A percentile compares a stretch with the other conserved stretches of the same genome.
These are phyloP conservation scores for Spisula solida DNA, from an alignment of 2,888 invertebrate genomes.

Conservation along the genomic window DNA sequence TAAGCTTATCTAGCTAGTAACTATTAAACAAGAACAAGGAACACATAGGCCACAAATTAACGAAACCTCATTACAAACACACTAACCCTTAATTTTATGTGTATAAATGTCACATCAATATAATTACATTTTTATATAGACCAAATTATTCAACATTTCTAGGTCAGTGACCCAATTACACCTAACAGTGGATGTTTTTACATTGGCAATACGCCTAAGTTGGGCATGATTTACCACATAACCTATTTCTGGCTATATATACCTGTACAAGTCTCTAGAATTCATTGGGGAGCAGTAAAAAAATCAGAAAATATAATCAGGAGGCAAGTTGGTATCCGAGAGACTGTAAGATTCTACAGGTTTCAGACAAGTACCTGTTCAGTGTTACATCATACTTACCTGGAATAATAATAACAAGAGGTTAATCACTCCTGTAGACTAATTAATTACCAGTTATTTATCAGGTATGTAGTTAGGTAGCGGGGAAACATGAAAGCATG, in stretches of 20 bases:
- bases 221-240: slow-evolving; percentile 27
- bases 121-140: background rate
- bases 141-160: background rate
- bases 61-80: slow-evolving; percentile 17
- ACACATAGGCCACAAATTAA: background rate
- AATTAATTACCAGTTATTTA: slow-evolving; percentile 41
- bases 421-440: slow-evolving; percentile 1
- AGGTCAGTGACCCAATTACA: slow-evolving; percentile 9
- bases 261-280: background rate
- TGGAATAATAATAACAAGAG: slow-evolving; percentile 22
- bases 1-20: background rate
- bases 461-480: slow-evolving; percentile 20
- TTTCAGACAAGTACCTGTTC: background rate
- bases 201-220: slow-evolving; percentile 35
- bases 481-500: background rate
- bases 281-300: background rate
- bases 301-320: background rate
- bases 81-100: background rate
- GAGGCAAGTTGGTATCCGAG: background rate
- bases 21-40: background rate
- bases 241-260: slow-evolving; percentile 26
- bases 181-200: too few species aligned
- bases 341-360: background rate
- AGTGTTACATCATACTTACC: slow-evolving; percentile 10
- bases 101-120: slow-evolving; percentile 18